These are phyloP conservation scores for Carassius carassius DNA, from an alignment of 2,113 vertebrate genomes.

Conservation along the genomic window DNA sequence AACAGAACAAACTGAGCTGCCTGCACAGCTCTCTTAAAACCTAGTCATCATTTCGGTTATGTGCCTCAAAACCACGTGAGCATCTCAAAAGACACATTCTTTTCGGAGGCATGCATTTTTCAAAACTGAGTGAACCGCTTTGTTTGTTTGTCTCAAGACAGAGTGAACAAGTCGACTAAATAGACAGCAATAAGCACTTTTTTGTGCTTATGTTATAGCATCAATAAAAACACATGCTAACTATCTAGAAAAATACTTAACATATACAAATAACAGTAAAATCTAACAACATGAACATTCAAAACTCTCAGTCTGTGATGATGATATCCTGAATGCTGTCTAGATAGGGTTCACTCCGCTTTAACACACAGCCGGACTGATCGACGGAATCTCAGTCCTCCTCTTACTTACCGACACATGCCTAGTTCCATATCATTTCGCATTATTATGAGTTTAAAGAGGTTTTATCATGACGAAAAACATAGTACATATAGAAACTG, in stretches of 20 bases:
- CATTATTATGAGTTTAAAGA: neutral
- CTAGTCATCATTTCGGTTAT: no score
- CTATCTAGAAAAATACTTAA: no score
- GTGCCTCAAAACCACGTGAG: neutral
- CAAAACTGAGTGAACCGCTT: no score
- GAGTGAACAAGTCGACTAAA: no score
- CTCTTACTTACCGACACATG: neutral
- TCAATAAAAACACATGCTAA: neutral
- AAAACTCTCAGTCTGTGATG: neutral
- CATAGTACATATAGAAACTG: neutral
- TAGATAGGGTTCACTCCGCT: neutral
- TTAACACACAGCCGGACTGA: neutral
- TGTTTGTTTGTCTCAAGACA: no score
- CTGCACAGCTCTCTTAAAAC: neutral
- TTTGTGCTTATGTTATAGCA: no score
- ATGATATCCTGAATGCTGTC: neutral
- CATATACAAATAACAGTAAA: no score
- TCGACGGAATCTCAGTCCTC: constrained; percentile 5
- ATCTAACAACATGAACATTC: no score
- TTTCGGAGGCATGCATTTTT: no score
- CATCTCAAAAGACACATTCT: neutral
- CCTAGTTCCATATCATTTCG: neutral
- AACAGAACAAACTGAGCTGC: no score
- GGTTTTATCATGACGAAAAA: neutral
- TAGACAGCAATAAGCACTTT: no score